These are phyloP conservation scores for Apistogramma diplotaenia DNA, from an alignment of 2,113 vertebrate species.

Conservation along the genomic window DNA sequence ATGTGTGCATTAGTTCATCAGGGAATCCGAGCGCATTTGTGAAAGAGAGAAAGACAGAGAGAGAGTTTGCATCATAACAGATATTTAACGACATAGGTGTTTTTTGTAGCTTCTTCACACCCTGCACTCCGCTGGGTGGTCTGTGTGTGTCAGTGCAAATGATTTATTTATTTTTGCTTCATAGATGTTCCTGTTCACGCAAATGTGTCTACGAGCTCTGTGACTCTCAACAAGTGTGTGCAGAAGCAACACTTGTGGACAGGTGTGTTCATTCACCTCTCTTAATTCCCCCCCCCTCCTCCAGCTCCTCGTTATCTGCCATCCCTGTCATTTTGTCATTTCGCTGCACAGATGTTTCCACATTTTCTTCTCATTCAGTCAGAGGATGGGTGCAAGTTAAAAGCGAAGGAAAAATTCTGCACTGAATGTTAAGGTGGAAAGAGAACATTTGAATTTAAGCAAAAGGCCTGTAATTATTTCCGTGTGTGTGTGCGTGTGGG, in stretches of 20 bases:
- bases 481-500: background rate
- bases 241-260: background rate
- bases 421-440: background rate
- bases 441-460: background rate
- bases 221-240: background rate
- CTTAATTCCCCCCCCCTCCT: background rate
- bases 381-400: background rate
- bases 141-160: background rate
- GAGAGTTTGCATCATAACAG: too few species aligned
- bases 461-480: background rate
- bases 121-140: background rate
- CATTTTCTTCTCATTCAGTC: background rate
- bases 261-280: constrained; percentile 20
- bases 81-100: background rate
- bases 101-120: background rate
- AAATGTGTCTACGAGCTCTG: background rate
- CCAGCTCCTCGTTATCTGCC: background rate
- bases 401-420: background rate
- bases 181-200: background rate
- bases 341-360: background rate
- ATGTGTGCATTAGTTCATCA: constrained; percentile 64
- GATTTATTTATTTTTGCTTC: background rate
- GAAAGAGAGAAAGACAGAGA: background rate
- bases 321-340: background rate
- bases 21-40: constrained; percentile 10